Percentiles rank a stretch among this genome's conserved stretches.
phyloP scores from a whole-genome alignment of 2,888 invertebrate species.

The Octonoba sinensis region DNA sequence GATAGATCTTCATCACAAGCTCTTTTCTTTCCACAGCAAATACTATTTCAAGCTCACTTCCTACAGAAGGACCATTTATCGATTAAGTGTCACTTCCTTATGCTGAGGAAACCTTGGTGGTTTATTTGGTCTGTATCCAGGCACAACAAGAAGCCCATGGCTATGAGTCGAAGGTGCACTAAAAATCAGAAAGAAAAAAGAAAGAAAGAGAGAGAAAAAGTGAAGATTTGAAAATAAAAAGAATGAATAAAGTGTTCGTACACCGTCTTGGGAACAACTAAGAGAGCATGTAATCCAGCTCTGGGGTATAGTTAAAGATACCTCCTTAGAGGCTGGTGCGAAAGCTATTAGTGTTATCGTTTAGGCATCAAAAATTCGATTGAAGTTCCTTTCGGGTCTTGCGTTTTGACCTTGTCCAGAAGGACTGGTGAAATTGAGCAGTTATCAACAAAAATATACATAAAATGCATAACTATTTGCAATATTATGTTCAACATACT shows the following conservation, averaged over 20 bases:
- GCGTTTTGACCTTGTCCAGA: no score
- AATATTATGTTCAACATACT: no score
- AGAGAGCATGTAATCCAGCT: conserved; percentile 52
- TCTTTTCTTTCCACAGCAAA: conserved; percentile 57
- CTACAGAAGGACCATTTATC: conserved; percentile 10
- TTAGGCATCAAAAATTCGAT: no score
- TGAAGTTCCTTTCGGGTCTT: no score
- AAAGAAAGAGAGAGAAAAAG: no score
- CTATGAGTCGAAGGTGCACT: conserved; percentile 36
- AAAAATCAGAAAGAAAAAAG: conserved; percentile 23
- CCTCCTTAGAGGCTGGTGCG: no score
- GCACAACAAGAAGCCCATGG: conserved; percentile 21
- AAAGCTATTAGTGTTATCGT: no score
- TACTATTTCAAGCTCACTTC: conserved; percentile 8
- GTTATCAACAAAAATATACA: no score
- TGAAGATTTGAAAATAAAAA: conserved; percentile 23
- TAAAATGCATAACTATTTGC: no score
- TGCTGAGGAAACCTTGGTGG: conserved; percentile 46
- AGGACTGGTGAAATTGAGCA: no score
- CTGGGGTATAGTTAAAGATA: conserved; percentile 21
- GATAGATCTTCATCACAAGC: conserved; percentile 54
- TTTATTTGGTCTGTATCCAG: conserved; percentile 42
- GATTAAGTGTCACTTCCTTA: conserved; percentile 54
- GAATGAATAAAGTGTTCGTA: not conserved
- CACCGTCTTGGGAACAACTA: conserved; percentile 4